Conservation (phyloP, 2,113 vertebrate genomes). For the Chamaetylas fuelleborni region DNA sequence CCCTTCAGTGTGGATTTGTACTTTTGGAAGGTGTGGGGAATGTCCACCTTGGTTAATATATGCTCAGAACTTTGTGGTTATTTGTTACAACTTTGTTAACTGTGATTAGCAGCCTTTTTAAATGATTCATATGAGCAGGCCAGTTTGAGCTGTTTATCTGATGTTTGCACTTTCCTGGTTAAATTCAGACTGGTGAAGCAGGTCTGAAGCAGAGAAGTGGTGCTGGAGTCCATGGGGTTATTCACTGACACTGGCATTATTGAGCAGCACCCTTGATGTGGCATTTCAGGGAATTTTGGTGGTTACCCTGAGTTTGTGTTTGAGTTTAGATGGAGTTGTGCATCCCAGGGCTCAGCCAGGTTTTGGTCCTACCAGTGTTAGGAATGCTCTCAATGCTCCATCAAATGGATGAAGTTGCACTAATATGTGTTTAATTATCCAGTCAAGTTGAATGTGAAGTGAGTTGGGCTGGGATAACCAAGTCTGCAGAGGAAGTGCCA, state of each 20-base stretch:
- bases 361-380: neutral
- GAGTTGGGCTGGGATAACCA: slow-evolving; percentile 50
- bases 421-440: slow-evolving; percentile 57
- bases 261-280: neutral
- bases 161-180: neutral
- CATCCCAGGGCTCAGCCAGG: neutral
- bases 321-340: neutral
- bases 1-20: neutral
- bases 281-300: neutral
- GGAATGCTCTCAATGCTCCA: neutral
- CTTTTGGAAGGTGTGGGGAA: neutral
- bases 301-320: neutral
- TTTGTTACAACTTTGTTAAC: too few relatives aligned
- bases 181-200: neutral
- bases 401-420: neutral
- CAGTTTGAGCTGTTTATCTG: neutral
- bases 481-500: slow-evolving; percentile 5
- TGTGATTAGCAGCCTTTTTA: neutral
- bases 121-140: neutral
- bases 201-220: neutral
- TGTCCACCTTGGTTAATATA: neutral
- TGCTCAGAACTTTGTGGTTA: neutral
- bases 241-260: neutral
- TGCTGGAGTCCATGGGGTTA: neutral
- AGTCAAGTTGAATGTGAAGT: slow-evolving; percentile 57